Conservation (phyloP, 2,888 invertebrate genomes). For the Folsomia candida region DNA sequence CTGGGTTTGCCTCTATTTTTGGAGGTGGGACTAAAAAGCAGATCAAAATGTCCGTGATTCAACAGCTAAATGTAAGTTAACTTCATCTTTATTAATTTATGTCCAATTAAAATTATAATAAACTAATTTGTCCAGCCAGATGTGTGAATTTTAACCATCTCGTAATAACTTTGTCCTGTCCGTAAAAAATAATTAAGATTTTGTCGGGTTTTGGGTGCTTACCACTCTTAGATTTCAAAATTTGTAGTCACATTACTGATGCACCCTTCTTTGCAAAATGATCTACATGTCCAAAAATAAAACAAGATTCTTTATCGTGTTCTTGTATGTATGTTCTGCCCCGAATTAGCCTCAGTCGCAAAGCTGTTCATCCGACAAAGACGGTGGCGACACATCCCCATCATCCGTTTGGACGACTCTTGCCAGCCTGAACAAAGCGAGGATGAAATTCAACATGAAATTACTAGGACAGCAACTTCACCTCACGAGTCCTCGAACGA, state of each 20-base stretch:
- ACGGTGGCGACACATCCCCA: conserved; percentile 50
- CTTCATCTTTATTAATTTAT: too few relatives aligned
- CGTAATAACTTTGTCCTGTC: too few relatives aligned
- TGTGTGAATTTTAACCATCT: too few relatives aligned
- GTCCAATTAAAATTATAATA: not conserved
- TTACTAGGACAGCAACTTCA: conserved; percentile 72
- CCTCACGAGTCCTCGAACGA: conserved; percentile 47
- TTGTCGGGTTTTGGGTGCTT: not conserved
- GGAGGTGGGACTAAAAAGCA: conserved; percentile 87
- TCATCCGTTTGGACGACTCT: conserved; percentile 60
- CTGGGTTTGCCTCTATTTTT: conserved; percentile 77
- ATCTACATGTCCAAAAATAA: too few relatives aligned
- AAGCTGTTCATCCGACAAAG: conserved; percentile 49
- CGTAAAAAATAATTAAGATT: too few relatives aligned
- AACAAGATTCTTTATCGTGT: too few relatives aligned
- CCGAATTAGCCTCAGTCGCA: conserved; percentile 44
- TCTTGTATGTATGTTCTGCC: not conserved
- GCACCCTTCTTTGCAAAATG: too few relatives aligned
- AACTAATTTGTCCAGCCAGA: conserved; percentile 4
- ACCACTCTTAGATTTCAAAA: too few relatives aligned
- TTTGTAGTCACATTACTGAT: too few relatives aligned
- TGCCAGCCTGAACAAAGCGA: conserved; percentile 78
- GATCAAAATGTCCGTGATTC: conserved; percentile 70
- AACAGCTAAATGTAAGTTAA: conserved; percentile 46
- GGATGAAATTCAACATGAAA: conserved; percentile 86